Evolutionary conservation across 2,888 invertebrate genomes (phyloP).

Genomic region (Eupelmus urozonus): DNA sequence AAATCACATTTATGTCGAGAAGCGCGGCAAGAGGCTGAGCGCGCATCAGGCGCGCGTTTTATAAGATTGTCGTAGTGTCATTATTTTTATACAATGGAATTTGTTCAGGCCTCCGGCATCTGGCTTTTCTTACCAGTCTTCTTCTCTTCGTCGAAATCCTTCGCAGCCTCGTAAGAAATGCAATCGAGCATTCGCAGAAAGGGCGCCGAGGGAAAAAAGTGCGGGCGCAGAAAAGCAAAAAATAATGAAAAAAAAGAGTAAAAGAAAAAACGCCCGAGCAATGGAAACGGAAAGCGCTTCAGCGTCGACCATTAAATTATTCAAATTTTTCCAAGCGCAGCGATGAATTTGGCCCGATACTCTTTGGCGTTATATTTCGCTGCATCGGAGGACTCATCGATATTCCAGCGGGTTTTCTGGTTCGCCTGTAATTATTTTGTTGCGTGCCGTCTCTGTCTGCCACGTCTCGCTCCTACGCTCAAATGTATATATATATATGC

Average conservation of each 20-base stretch:
- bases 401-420: constrained; percentile 35
- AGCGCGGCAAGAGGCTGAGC: neutral
- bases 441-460: neutral
- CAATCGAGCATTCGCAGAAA: neutral
- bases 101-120: constrained; percentile 6
- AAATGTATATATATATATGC: no score
- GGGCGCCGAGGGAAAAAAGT: neutral
- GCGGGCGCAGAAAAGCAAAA: neutral
- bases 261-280: neutral
- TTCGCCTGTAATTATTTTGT: constrained; percentile 35
- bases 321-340: constrained; percentile 31
- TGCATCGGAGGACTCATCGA: constrained; percentile 24
- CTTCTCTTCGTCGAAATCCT: neutral
- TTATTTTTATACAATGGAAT: constrained; percentile 37
- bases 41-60: no score
- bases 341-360: constrained; percentile 19
- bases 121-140: constrained; percentile 2
- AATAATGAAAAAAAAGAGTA: neutral
- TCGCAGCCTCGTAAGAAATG: constrained; percentile 11
- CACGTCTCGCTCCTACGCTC: neutral
- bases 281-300: neutral
- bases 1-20: constrained; percentile 6
- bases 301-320: constrained; percentile 40
- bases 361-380: constrained; percentile 11
- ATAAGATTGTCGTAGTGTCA: constrained; percentile 1